Evolutionary conservation across 2,888 invertebrate genomes (phyloP).

Genomic region (Agrochola circellaris): DNA sequence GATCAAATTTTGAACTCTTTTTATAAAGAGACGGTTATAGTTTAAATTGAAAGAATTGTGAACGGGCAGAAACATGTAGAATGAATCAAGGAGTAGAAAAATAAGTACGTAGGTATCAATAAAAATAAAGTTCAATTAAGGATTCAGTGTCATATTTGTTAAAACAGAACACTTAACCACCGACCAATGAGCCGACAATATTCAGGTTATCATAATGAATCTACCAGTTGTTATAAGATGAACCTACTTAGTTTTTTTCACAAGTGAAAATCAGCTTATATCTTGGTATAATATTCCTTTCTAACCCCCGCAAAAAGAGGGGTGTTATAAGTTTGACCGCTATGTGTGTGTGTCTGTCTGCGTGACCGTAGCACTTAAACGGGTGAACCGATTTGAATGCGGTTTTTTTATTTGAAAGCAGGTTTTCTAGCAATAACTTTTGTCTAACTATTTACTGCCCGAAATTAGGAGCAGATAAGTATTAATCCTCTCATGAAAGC

Average conservation of each 20-base stretch:
- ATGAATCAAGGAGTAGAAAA: neutral
- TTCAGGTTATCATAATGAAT: neutral
- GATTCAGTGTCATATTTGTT: neutral
- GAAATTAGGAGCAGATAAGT: too few relatives aligned
- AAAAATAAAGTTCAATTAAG: neutral
- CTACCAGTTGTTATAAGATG: neutral
- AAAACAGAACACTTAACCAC: neutral
- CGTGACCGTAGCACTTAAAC: too few relatives aligned
- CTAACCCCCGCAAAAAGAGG: too few relatives aligned
- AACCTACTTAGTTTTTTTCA: neutral
- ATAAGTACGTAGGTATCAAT: neutral
- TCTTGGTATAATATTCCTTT: neutral
- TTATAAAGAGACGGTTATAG: too few relatives aligned
- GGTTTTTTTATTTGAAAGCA: too few relatives aligned
- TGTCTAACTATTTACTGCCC: too few relatives aligned
- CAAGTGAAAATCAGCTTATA: neutral
- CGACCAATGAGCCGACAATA: neutral
- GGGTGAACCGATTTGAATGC: too few relatives aligned
- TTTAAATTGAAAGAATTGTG: neutral
- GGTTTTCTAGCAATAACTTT: too few relatives aligned
- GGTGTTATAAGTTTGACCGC: too few relatives aligned
- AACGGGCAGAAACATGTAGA: neutral
- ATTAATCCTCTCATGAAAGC: neutral
- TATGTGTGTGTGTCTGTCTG: too few relatives aligned
- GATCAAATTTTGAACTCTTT: neutral